A percentile compares a stretch with the other conserved stretches of the same genome.
Evolutionary conservation across 2,888 invertebrate genomes (phyloP).

Genomic region (Phasia obesa): DNA sequence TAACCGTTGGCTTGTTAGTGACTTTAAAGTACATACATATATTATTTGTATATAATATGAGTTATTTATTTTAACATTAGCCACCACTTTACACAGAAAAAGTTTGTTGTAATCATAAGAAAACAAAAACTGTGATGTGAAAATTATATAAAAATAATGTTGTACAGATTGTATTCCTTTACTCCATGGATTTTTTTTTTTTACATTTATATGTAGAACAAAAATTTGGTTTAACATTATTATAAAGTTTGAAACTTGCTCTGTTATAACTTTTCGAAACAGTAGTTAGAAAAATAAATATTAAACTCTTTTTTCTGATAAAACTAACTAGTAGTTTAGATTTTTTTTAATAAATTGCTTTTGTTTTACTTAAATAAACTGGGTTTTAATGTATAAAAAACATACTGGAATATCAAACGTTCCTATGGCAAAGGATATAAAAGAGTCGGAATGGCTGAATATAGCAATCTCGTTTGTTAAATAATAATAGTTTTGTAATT

Average conservation of each 20-base stretch:
- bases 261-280: constrained; percentile 17
- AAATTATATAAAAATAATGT: constrained; percentile 48
- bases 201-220: neutral
- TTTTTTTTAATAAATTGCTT: too few relatives aligned
- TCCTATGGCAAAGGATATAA: too few relatives aligned
- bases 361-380: too few relatives aligned
- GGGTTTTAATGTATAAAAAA: too few relatives aligned
- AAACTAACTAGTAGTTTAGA: neutral
- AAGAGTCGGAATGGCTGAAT: too few relatives aligned
- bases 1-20: too few relatives aligned
- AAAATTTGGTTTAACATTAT: constrained; percentile 8
- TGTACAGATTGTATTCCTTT: constrained; percentile 46
- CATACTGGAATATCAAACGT: too few relatives aligned
- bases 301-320: neutral
- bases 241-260: constrained; percentile 31
- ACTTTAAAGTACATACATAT: too few relatives aligned
- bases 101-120: constrained; percentile 17
- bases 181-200: neutral
- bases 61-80: constrained; percentile 28
- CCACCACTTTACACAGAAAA: constrained; percentile 2
- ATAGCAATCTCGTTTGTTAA: too few relatives aligned
- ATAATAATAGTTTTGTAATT: too few relatives aligned
- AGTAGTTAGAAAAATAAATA: constrained; percentile 12
- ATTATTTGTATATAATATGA: constrained; percentile 53
- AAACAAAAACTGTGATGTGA: constrained; percentile 21